phyloP scores from a whole-genome alignment of 2,113 vertebrate species.

The Eupsittula cactorum region DNA sequence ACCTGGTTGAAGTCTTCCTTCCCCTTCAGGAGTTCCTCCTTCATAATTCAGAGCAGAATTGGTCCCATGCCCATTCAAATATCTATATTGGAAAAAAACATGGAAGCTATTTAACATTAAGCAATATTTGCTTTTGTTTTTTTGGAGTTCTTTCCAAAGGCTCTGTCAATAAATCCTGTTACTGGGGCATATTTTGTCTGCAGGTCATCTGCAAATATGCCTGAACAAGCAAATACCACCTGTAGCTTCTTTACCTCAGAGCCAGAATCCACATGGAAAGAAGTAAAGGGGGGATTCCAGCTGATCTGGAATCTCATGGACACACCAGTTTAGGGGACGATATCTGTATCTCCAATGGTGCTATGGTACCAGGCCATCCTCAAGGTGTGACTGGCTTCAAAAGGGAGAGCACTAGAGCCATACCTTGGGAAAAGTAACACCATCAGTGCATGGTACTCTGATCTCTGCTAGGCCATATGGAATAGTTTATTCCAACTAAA shows the following conservation, averaged over 20 bases:
- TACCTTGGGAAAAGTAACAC: background rate
- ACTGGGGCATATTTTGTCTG: background rate
- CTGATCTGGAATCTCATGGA: background rate
- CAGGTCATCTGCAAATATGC: background rate
- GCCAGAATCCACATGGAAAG: background rate
- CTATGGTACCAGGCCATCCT: background rate
- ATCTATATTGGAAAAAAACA: background rate
- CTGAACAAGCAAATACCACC: slow-evolving; percentile 3
- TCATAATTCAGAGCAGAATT: background rate
- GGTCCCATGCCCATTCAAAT: background rate
- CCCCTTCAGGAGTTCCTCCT: background rate
- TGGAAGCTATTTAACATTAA: background rate
- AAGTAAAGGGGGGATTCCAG: background rate
- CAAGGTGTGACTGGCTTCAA: fast-evolving
- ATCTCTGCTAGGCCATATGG: background rate
- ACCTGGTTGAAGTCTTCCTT: background rate
- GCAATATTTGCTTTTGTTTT: background rate
- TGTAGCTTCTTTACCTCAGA: background rate
- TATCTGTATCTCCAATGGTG: background rate
- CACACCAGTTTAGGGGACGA: background rate
- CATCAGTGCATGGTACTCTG: background rate
- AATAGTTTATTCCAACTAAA: background rate
- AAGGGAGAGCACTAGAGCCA: background rate
- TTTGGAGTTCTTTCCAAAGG: background rate
- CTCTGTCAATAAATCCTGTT: slow-evolving; percentile 20